Percentiles rank a stretch among this genome's conserved stretches.
These are phyloP conservation scores for Chorisops tibialis DNA, from an alignment of 2,888 invertebrate genomes.

Conservation along the genomic window DNA sequence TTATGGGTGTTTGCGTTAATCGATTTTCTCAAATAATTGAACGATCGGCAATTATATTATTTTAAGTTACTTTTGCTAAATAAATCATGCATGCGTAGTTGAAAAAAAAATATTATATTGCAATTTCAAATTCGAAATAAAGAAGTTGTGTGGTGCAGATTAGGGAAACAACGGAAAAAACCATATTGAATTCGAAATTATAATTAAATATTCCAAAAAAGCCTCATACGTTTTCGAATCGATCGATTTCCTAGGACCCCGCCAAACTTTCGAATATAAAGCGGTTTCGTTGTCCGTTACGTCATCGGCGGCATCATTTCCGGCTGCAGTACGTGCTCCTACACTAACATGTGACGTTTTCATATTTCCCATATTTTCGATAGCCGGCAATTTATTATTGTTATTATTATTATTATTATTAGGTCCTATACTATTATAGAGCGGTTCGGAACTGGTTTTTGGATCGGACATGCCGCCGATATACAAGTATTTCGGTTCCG, in stretches of 20 bases:
- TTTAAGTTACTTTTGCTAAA: too few relatives aligned
- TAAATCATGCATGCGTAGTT: too few relatives aligned
- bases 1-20: too few relatives aligned
- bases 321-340: slow-evolving; percentile 1
- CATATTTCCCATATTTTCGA: slow-evolving; percentile 37
- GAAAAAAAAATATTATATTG: too few relatives aligned
- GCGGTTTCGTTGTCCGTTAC: slow-evolving; percentile 42
- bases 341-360: slow-evolving; percentile 32
- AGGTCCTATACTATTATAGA: slow-evolving; percentile 29
- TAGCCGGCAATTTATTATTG: slow-evolving; percentile 35
- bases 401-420: slow-evolving; percentile 34
- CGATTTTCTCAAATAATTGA: too few relatives aligned
- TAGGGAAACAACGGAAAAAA: neutral
- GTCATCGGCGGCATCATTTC: slow-evolving; percentile 31
- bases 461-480: slow-evolving; percentile 39
- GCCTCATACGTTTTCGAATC: slow-evolving; percentile 52
- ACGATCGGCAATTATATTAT: too few relatives aligned
- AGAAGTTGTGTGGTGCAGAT: neutral
- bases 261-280: slow-evolving; percentile 53
- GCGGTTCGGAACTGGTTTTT: slow-evolving; percentile 32
- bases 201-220: neutral
- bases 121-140: too few relatives aligned
- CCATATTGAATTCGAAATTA: neutral
- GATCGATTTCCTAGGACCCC: slow-evolving; percentile 49
- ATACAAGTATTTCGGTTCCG: slow-evolving; percentile 41